A percentile compares a stretch with the other conserved stretches of the same genome.
Evolutionary conservation across 2,797 vertebrate genomes (phyloP).

Genomic region (Hippoglossus hippoglossus): DNA sequence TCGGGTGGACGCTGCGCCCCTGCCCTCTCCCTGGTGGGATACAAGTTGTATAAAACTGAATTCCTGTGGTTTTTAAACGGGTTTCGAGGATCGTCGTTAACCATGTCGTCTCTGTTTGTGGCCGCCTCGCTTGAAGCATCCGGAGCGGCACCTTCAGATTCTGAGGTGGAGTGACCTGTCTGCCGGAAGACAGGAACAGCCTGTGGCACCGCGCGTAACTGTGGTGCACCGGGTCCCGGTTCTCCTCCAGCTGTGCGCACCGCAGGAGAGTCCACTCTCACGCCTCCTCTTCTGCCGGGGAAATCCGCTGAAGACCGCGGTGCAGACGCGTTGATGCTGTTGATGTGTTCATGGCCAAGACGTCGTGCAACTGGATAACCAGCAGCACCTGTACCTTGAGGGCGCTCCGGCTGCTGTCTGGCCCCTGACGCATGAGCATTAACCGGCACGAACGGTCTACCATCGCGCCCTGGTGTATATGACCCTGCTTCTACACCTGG

Average conservation of each 20-base stretch:
- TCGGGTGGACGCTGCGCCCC: slow-evolving; percentile 70
- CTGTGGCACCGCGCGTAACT: slow-evolving; percentile 44
- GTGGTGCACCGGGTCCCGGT: slow-evolving; percentile 28
- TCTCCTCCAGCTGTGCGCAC: slow-evolving; percentile 12
- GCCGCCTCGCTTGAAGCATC: slow-evolving; percentile 38
- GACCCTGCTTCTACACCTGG: slow-evolving; percentile 8
- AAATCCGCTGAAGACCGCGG: not conserved
- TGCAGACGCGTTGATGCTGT: slow-evolving; percentile 45
- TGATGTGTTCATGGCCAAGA: slow-evolving; percentile 19
- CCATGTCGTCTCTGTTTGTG: slow-evolving; percentile 64
- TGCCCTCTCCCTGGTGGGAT: slow-evolving; percentile 69
- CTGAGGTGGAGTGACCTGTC: slow-evolving; percentile 31
- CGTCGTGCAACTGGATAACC: slow-evolving; percentile 48
- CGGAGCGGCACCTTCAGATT: slow-evolving; percentile 11
- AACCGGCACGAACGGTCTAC: slow-evolving; percentile 37
- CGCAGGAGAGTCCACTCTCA: too few relatives aligned
- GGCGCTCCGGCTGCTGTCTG: slow-evolving; percentile 46
- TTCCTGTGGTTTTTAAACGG: slow-evolving; percentile 81
- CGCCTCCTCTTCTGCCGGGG: too few relatives aligned
- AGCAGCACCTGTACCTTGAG: slow-evolving; percentile 13
- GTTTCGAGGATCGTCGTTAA: slow-evolving; percentile 83
- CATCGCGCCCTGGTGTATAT: slow-evolving; percentile 14
- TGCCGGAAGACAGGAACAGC: slow-evolving; percentile 45
- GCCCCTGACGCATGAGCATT: slow-evolving; percentile 40
- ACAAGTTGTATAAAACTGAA: slow-evolving; percentile 81